These are phyloP conservation scores for Tarsius wallacei DNA, from an alignment of 2,797 vertebrate species.

Conservation along the genomic window DNA sequence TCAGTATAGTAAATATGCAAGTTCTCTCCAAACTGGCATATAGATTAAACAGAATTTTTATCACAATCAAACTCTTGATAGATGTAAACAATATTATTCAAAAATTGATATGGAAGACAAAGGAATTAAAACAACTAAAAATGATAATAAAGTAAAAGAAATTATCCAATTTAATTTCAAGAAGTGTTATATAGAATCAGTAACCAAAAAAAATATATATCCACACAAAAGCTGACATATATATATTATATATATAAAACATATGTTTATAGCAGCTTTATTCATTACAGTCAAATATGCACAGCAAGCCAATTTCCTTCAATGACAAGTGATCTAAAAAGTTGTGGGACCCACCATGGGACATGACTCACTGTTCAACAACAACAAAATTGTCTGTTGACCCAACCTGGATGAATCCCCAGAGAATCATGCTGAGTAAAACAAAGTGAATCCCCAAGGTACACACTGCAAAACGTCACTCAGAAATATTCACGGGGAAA, in stretches of 20 bases:
- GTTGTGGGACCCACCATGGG: background rate
- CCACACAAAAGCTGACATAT: no score
- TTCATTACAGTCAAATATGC: background rate
- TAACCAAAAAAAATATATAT: no score
- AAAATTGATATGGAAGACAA: background rate
- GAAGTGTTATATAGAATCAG: background rate
- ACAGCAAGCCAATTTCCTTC: background rate
- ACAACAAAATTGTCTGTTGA: background rate
- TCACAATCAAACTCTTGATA: background rate
- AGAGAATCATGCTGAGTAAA: background rate
- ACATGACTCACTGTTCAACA: background rate
- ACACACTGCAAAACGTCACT: no score
- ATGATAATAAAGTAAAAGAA: background rate
- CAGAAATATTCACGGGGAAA: background rate
- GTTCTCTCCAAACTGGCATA: background rate
- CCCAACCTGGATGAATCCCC: background rate
- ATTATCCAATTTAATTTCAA: background rate
- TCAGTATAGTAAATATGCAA: background rate
- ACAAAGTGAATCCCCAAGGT: background rate
- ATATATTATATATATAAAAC: background rate
- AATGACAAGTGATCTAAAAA: background rate
- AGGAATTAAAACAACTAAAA: background rate
- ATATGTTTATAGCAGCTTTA: background rate
- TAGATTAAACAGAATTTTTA: background rate
- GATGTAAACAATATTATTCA: background rate